Evolutionary conservation across 2,797 vertebrate genomes (phyloP), one percentile per base, ranked within the genome.

Genomic region (Fistularia commersonii): DNA sequence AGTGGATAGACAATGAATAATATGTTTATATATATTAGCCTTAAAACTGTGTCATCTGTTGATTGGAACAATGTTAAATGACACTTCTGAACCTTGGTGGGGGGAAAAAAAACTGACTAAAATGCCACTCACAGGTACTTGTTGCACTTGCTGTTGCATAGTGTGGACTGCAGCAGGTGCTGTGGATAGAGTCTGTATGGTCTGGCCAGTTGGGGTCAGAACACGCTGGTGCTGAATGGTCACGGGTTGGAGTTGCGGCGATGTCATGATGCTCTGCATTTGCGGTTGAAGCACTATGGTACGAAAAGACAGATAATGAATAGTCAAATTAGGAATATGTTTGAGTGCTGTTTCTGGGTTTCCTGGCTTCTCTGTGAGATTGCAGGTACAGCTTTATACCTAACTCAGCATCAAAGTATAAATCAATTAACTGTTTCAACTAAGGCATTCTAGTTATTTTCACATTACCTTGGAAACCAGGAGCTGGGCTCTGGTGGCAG

Each of bases 201-300:
- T 91, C 65, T 90, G 90, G 67, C 95, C 90, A 0, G 92, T 64
- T 1, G 93, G 90, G 0, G 97, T 95, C 61, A 99, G 87, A 44
- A 98, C 87, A 0, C 94, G 90, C 83, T 97, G 96, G 82, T 99
- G 97, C 87, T 99, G 97, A 77, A 98, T 94, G 33, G 96, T 77
- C 48, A 98, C 84, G 0, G 95, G 93, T 68, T 98, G 96, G 5
- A 98, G 90, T 75, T 98, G 96, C 0, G 87, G 88, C 48, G 97
- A 94, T 0, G 96, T 93, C 90, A 99, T 80, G 49, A 99, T 91
- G 89, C 93, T 95, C 81, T 95, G 94, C 62, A 99, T 65, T 73
- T 98, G 96, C 38, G 95, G 94, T 64, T 99, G 97, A 15, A 99
- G 91, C 49, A 98, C 97, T 99, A 79, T 13, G 40, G 41, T 48